phyloP scores from a whole-genome alignment of 2,888 invertebrate species.

The Eudasyphora cyanicolor region DNA sequence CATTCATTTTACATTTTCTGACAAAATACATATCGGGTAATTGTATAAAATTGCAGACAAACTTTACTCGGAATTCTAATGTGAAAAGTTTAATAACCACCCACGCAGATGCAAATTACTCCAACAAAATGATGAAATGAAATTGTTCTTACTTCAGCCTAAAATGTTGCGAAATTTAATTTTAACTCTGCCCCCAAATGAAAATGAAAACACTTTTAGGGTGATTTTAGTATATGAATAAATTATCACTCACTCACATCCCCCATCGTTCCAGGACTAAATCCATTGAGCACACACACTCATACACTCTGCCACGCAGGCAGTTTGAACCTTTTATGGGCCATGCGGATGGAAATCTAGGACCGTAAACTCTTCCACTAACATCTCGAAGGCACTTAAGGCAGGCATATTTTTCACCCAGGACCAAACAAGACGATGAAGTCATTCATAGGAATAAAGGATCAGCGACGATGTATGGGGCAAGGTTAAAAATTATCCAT shows the following conservation, averaged over 20 bases:
- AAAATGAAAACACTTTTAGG: conserved; percentile 40
- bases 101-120: not conserved
- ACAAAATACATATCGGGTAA: too few relatives aligned
- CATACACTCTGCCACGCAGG: conserved; percentile 20
- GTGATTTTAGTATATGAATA: conserved; percentile 55
- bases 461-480: conserved; percentile 16
- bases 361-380: conserved; percentile 47
- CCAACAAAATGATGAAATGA: conserved; percentile 15
- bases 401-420: not conserved
- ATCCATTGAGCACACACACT: conserved; percentile 31
- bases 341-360: conserved; percentile 58
- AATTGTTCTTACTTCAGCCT: conserved; percentile 44
- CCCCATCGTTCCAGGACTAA: conserved; percentile 25
- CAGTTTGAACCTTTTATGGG: conserved; percentile 46
- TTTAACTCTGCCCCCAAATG: conserved; percentile 40
- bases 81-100: not conserved
- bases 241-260: conserved; percentile 51
- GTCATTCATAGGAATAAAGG: not conserved
- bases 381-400: conserved; percentile 17
- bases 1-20: too few relatives aligned
- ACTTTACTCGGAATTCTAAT: too few relatives aligned
- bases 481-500: conserved; percentile 45
- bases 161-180: conserved; percentile 59
- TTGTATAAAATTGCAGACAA: too few relatives aligned
- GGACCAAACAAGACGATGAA: conserved; percentile 26